Percentiles rank a stretch among this genome's conserved stretches.
phyloP scores from a whole-genome alignment of 2,113 vertebrate species.

The Baryphthengus martii region DNA sequence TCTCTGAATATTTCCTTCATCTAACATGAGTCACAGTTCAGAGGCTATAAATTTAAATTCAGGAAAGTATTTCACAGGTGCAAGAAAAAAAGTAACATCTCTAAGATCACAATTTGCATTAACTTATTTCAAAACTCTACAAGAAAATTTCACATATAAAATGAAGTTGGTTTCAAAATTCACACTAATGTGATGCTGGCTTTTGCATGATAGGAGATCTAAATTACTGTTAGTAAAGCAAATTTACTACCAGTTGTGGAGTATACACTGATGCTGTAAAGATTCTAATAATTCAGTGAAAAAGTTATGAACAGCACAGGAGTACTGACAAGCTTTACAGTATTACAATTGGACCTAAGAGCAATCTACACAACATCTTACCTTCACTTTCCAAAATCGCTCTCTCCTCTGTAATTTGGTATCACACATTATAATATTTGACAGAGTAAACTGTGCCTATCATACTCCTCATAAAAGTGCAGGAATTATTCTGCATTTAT shows the following conservation, averaged over 20 bases:
- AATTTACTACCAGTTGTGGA: background rate
- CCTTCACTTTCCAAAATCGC: background rate
- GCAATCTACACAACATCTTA: background rate
- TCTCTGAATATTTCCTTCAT: conserved; percentile 19
- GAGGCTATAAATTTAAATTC: conserved; percentile 20
- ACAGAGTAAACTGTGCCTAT: background rate
- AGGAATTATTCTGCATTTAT: background rate
- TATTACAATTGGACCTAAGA: background rate
- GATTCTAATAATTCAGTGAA: background rate
- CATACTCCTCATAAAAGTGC: background rate
- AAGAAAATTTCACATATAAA: background rate
- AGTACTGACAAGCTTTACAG: background rate
- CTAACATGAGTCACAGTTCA: background rate
- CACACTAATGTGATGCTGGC: background rate
- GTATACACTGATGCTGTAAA: background rate
- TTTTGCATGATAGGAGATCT: background rate
- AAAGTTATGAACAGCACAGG: background rate
- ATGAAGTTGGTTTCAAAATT: background rate
- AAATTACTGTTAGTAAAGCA: background rate
- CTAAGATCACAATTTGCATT: background rate
- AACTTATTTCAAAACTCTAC: conserved; percentile 1
- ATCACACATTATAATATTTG: background rate
- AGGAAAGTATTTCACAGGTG: conserved; percentile 13
- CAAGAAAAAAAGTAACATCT: background rate
- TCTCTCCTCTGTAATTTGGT: background rate